Percentiles rank a stretch among this genome's conserved stretches.
phyloP scores from a whole-genome alignment of 2,113 vertebrate genomes.

The Crotalus viridis region DNA sequence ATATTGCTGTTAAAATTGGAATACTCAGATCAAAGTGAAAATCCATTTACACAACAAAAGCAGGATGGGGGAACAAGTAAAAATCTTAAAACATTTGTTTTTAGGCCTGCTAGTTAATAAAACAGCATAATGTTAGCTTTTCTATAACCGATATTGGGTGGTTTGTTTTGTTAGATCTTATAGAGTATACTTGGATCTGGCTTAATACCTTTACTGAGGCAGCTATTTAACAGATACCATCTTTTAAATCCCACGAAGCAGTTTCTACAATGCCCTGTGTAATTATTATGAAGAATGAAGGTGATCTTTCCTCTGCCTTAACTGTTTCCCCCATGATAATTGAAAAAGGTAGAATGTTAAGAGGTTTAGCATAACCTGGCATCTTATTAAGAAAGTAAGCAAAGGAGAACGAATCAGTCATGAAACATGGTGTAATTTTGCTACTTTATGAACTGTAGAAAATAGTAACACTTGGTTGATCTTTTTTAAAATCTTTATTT shows the following conservation, averaged over 20 bases:
- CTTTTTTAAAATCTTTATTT: neutral
- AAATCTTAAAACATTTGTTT: neutral
- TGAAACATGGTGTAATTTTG: neutral
- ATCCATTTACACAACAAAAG: neutral
- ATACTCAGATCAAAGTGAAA: neutral
- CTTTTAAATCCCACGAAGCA: constrained; percentile 43
- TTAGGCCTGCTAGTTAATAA: neutral
- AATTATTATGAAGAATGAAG: constrained; percentile 58
- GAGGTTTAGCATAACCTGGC: constrained; percentile 35
- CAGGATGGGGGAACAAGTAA: neutral
- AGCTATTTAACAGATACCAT: constrained; percentile 45
- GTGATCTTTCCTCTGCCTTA: constrained; percentile 47
- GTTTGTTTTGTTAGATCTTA: constrained; percentile 2
- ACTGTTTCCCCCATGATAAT: constrained; percentile 33
- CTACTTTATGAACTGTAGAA: neutral
- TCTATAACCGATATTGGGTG: neutral
- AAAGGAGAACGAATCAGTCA: neutral
- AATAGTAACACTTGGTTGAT: neutral
- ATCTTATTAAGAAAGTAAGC: neutral
- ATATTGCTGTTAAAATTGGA: neutral
- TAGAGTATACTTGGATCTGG: constrained; percentile 32
- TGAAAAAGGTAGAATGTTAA: constrained; percentile 17
- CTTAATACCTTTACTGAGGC: constrained; percentile 44
- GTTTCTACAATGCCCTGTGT: constrained; percentile 40
- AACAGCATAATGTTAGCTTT: neutral